phyloP scores from a whole-genome alignment of 1,140 invertebrate genomes.

The Coenobita brevimanus region DNA sequence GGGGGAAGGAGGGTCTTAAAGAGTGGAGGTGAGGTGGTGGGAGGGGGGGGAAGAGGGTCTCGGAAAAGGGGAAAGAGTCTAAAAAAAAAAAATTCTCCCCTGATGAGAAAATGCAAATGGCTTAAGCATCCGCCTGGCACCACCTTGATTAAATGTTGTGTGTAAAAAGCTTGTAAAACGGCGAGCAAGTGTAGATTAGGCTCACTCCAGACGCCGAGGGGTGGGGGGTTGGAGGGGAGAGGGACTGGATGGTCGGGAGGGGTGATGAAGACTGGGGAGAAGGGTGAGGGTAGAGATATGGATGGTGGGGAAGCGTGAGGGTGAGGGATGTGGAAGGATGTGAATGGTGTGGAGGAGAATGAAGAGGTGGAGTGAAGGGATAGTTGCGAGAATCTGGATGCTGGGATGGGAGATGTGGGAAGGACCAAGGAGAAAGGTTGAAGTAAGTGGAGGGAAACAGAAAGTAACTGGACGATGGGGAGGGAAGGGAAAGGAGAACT shows the following conservation, averaged over 20 bases:
- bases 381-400: not conserved
- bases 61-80: too few relatives aligned
- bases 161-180: constrained; percentile 40
- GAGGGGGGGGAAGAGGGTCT: too few relatives aligned
- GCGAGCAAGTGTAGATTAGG: constrained; percentile 29
- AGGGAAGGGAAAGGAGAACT: not conserved
- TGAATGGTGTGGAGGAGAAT: not conserved
- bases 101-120: constrained; percentile 52
- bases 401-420: not conserved
- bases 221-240: not conserved
- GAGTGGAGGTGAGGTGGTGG: too few relatives aligned
- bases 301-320: not conserved
- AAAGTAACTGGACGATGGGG: not conserved
- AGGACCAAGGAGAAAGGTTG: not conserved
- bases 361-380: not conserved
- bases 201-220: constrained; percentile 7
- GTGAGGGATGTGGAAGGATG: not conserved
- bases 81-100: constrained; percentile 20
- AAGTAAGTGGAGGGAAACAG: not conserved
- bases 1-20: too few relatives aligned
- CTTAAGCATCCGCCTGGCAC: constrained; percentile 34
- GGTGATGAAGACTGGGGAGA: not conserved
- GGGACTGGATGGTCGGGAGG: not conserved
- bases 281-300: not conserved
- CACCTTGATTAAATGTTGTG: constrained; percentile 48